Conservation (phyloP, 2,888 invertebrate genomes). For the Aleiodes alternator region DNA sequence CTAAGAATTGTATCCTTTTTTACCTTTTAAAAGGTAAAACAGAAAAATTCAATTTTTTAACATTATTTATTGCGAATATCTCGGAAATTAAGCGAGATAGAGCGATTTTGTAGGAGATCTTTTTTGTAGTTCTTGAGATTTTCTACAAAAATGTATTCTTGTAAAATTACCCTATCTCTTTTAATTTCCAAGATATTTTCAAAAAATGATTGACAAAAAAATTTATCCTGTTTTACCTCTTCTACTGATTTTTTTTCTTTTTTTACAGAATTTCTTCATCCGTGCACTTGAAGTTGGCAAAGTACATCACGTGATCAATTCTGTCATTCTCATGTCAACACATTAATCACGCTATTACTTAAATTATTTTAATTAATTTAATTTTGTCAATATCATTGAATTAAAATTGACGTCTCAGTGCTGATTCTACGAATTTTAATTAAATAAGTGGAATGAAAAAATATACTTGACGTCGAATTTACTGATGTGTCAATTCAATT, state of each 20-base stretch:
- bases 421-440: neutral
- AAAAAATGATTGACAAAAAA: neutral
- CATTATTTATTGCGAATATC: too few relatives aligned
- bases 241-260: too few relatives aligned
- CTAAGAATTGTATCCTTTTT: too few relatives aligned
- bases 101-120: too few relatives aligned
- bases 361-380: neutral
- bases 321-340: constrained; percentile 22
- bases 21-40: too few relatives aligned
- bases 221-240: too few relatives aligned
- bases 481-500: constrained; percentile 4
- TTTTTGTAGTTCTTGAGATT: too few relatives aligned
- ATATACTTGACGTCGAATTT: constrained; percentile 6
- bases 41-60: too few relatives aligned
- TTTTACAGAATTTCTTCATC: too few relatives aligned
- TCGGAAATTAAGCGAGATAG: too few relatives aligned
- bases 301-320: constrained; percentile 4
- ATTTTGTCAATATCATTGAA: neutral
- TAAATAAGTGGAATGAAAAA: constrained; percentile 29
- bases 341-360: neutral
- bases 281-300: neutral
- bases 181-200: neutral
- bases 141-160: too few relatives aligned
- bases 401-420: constrained; percentile 2
- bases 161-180: too few relatives aligned